A percentile compares a stretch with the other conserved stretches of the same genome.
phyloP scores from a whole-genome alignment of 1,140 invertebrate species.

The Nasonia longicornis region DNA sequence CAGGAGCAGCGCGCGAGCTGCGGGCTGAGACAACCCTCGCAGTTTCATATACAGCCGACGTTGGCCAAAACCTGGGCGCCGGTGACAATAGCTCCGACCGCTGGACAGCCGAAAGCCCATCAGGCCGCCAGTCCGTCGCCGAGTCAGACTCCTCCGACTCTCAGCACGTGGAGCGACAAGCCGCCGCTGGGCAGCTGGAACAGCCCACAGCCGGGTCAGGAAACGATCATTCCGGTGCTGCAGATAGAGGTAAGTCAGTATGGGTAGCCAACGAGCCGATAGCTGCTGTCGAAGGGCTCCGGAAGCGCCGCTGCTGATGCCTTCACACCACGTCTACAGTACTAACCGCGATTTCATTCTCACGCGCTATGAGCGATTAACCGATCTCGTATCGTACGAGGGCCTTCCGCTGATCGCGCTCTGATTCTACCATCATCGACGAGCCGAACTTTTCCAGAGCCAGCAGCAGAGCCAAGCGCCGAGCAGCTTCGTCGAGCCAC shows the following conservation, averaged over 20 bases:
- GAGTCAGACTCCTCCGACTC: not conserved
- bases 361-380: no score
- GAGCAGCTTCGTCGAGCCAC: conserved; percentile 69
- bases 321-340: not conserved
- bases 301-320: not conserved
- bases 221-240: not conserved
- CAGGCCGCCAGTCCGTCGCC: no score
- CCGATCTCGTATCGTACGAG: no score
- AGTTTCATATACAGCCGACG: conserved; percentile 50
- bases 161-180: not conserved
- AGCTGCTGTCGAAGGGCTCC: not conserved
- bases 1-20: not conserved
- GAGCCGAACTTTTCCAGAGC: not conserved
- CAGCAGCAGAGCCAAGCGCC: conserved; percentile 32
- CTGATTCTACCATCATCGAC: no score
- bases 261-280: not conserved
- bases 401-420: no score
- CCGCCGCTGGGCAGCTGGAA: not conserved
- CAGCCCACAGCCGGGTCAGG: not conserved
- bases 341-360: not conserved
- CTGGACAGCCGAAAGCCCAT: no score
- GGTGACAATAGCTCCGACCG: conserved; percentile 48
- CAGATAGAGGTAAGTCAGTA: not conserved
- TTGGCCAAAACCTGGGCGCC: conserved; percentile 59
- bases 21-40: conserved; percentile 55